These are phyloP conservation scores for Ecliptopera silaceata DNA, from an alignment of 2,888 invertebrate species.

Conservation along the genomic window DNA sequence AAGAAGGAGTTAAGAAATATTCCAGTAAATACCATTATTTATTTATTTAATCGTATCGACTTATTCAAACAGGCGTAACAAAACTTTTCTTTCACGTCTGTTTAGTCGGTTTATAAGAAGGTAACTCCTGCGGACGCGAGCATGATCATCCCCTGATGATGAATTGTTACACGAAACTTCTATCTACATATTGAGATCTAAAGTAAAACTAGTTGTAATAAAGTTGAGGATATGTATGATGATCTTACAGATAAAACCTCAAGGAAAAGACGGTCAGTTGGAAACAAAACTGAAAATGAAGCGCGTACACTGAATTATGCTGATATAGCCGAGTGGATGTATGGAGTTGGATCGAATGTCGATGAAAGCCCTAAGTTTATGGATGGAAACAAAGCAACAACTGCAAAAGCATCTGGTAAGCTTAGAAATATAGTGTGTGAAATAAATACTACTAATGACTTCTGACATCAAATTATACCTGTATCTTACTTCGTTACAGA, in stretches of 20 bases:
- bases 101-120: no score
- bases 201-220: no score
- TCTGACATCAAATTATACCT: no score
- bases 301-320: slow-evolving; percentile 29
- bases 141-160: no score
- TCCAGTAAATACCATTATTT: no score
- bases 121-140: no score
- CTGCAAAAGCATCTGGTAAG: not conserved
- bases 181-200: no score
- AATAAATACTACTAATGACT: not conserved
- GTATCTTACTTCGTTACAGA: slow-evolving; percentile 16
- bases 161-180: no score
- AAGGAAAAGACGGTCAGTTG: slow-evolving; percentile 41
- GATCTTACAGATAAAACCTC: slow-evolving; percentile 31
- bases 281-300: slow-evolving; percentile 10
- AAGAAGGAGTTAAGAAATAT: no score
- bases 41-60: no score
- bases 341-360: slow-evolving; percentile 32
- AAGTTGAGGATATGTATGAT: not conserved
- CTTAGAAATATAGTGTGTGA: not conserved
- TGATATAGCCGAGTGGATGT: slow-evolving; percentile 49
- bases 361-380: not conserved
- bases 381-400: not conserved
- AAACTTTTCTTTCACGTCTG: no score
- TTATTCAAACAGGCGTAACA: no score